Conservation (phyloP, 1,140 invertebrate species). For the Papilio xuthus region DNA sequence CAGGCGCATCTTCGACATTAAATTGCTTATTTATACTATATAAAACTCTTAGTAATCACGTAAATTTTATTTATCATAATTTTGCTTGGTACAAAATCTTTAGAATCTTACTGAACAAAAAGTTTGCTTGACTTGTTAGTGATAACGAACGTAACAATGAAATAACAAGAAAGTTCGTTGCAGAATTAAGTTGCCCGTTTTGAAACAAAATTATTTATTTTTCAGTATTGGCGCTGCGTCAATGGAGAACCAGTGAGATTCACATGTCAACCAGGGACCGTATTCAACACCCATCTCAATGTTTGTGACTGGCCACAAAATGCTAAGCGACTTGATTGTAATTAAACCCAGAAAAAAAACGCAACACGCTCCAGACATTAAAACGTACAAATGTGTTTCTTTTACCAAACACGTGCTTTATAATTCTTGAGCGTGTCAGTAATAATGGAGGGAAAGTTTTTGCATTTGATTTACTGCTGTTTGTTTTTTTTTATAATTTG, state of each 20-base stretch:
- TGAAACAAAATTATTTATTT: slow-evolving; percentile 43
- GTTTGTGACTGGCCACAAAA: slow-evolving; percentile 92
- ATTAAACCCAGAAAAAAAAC: slow-evolving; percentile 37
- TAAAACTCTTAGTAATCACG: background rate
- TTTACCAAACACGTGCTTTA: slow-evolving; percentile 16
- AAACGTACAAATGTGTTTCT: slow-evolving; percentile 8
- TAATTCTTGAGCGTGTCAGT: slow-evolving; percentile 29
- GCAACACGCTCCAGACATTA: slow-evolving; percentile 34
- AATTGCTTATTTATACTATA: background rate
- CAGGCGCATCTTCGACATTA: slow-evolving; percentile 21
- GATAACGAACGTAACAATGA: background rate
- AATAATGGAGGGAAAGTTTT: slow-evolving; percentile 22
- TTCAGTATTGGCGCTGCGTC: slow-evolving; percentile 91
- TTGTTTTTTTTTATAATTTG: slow-evolving; percentile 17
- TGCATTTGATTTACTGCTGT: slow-evolving; percentile 24
- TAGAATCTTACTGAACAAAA: no score
- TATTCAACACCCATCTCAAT: slow-evolving; percentile 86
- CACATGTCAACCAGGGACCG: slow-evolving; percentile 86
- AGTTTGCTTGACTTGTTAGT: no score
- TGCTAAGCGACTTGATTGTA: slow-evolving; percentile 84
- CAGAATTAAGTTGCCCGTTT: background rate
- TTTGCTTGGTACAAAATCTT: background rate
- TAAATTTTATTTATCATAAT: background rate
- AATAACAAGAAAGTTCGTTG: background rate
- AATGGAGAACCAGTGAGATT: slow-evolving; percentile 88